phyloP scores from a whole-genome alignment of 2,797 vertebrate species.

The Selene dorsalis region DNA sequence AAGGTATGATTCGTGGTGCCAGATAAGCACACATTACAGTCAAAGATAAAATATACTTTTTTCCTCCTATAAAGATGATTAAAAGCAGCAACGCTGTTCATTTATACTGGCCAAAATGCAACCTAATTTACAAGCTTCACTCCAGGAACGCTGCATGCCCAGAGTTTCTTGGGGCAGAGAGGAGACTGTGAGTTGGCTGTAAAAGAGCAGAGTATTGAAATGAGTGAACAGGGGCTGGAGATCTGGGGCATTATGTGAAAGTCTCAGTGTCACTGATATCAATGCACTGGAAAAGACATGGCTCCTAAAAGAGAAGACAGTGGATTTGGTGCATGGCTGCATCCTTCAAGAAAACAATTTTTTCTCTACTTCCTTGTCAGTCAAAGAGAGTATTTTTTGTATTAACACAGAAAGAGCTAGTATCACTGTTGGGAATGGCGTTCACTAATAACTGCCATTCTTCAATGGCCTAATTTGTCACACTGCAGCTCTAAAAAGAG shows the following conservation, averaged over 20 bases:
- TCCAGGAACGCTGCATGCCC: background rate
- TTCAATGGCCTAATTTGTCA: slow-evolving; percentile 73
- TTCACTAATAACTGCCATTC: slow-evolving; percentile 61
- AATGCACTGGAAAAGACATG: background rate
- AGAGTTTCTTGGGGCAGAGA: background rate
- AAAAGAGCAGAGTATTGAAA: slow-evolving; percentile 9
- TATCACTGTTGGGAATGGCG: slow-evolving; percentile 61
- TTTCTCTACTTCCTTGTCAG: slow-evolving; percentile 33
- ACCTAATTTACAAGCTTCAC: background rate
- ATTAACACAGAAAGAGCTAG: slow-evolving; percentile 60
- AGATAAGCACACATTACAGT: background rate
- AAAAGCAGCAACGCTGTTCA: background rate
- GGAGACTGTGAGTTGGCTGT: background rate
- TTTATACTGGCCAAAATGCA: background rate
- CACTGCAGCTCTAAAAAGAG: slow-evolving; percentile 44
- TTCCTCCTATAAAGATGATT: background rate
- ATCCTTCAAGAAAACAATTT: slow-evolving; percentile 49
- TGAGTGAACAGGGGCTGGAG: slow-evolving; percentile 3
- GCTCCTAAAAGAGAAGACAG: slow-evolving; percentile 5
- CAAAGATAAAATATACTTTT: background rate
- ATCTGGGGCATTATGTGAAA: background rate
- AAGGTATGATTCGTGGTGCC: background rate
- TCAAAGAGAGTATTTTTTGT: slow-evolving; percentile 67
- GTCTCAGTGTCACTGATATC: slow-evolving; percentile 19
- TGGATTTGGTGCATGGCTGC: slow-evolving; percentile 57